Evolutionary conservation across 1,140 invertebrate species (phyloP).

Genomic region (Melitaea cinxia): DNA sequence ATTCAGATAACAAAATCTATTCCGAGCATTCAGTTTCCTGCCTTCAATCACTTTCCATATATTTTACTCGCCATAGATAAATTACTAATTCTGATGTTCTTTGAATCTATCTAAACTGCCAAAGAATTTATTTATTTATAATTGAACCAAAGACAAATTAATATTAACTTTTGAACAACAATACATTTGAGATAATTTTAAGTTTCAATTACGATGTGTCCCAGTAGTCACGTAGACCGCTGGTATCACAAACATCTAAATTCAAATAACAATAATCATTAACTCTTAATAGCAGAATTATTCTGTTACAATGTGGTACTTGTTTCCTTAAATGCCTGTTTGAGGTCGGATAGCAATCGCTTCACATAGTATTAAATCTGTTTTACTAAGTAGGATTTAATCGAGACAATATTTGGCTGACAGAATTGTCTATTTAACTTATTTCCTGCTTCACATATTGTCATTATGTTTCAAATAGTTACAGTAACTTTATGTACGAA

Average conservation of each 20-base stretch:
- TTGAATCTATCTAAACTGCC: background rate
- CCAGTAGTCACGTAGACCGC: background rate
- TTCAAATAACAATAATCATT: background rate
- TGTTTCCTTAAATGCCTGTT: background rate
- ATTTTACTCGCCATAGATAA: background rate
- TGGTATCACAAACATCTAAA: background rate
- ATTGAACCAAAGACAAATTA: too few relatives aligned
- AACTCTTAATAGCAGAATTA: background rate
- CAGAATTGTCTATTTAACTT: too few relatives aligned
- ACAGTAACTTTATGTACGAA: too few relatives aligned
- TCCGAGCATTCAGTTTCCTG: slow-evolving; percentile 1
- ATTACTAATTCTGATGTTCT: background rate
- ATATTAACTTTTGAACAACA: too few relatives aligned
- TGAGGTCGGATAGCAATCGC: background rate
- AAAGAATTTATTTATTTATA: too few relatives aligned
- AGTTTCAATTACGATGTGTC: background rate
- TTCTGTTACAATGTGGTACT: background rate
- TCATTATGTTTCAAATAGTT: too few relatives aligned
- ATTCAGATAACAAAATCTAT: background rate
- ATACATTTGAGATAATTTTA: background rate
- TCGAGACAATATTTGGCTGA: background rate
- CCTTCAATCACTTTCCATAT: slow-evolving; percentile 2
- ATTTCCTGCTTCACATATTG: too few relatives aligned
- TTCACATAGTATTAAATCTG: background rate
- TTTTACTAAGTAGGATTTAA: background rate